These are phyloP conservation scores for Phymatocera aterrima DNA, from an alignment of 2,888 invertebrate genomes.

Conservation along the genomic window DNA sequence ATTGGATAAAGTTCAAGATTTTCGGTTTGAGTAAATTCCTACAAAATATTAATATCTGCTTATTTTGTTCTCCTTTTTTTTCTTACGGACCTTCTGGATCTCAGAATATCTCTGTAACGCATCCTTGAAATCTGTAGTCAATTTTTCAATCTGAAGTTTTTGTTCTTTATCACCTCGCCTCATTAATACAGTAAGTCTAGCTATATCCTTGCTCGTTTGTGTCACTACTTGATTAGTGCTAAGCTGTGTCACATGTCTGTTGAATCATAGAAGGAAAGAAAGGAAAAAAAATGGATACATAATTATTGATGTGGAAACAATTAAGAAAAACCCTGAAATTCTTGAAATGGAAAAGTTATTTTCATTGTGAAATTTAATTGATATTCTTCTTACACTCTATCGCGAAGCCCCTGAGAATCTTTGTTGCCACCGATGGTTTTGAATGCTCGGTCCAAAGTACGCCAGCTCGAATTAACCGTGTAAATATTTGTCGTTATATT, in stretches of 20 bases:
- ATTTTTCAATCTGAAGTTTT: constrained; percentile 88
- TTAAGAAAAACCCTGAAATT: background rate
- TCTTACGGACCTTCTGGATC: constrained; percentile 84
- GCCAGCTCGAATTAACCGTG: constrained; percentile 85
- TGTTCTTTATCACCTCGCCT: constrained; percentile 86
- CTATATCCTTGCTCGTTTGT: constrained; percentile 84
- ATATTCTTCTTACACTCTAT: constrained; percentile 78
- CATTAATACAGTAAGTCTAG: constrained; percentile 83
- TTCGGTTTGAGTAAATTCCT: no score
- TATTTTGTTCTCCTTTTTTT: background rate
- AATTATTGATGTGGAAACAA: background rate
- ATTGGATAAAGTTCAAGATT: no score
- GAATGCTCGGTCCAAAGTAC: constrained; percentile 83
- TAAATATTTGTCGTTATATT: constrained; percentile 89
- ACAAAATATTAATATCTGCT: no score
- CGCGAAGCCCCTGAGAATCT: constrained; percentile 83
- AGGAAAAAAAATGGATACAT: background rate
- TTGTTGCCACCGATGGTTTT: constrained; percentile 86
- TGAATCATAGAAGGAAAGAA: constrained; percentile 17
- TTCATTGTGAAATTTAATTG: background rate
- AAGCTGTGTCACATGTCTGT: constrained; percentile 84
- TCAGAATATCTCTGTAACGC: constrained; percentile 86
- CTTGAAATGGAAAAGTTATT: background rate
- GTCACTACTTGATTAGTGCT: constrained; percentile 86
- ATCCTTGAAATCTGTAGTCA: constrained; percentile 89